Conservation (phyloP, 2,797 vertebrate species). For the Phrynocephalus forsythii region DNA sequence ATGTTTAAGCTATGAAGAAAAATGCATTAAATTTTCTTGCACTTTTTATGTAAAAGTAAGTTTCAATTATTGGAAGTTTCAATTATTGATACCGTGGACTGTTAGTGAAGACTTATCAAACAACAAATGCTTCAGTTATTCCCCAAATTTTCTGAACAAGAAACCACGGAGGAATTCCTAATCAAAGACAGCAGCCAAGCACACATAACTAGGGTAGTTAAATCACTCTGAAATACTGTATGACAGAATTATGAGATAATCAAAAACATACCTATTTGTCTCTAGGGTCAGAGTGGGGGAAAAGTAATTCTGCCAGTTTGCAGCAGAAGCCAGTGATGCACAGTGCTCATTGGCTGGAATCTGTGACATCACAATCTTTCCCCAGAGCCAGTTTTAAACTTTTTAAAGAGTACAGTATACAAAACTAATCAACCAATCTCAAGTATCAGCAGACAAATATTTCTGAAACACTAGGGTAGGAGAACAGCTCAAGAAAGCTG, state of each 20-base stretch:
- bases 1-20: neutral
- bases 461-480: neutral
- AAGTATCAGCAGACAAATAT: neutral
- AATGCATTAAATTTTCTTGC: neutral
- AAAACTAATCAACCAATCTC: neutral
- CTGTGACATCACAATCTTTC: conserved; percentile 25
- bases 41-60: neutral
- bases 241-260: neutral
- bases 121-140: neutral
- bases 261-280: conserved; percentile 4
- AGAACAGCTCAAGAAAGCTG: neutral
- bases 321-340: neutral
- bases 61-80: neutral
- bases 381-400: neutral
- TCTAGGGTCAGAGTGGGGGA: neutral
- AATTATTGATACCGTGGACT: neutral
- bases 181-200: neutral
- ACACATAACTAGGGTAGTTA: neutral
- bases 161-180: conserved; percentile 1
- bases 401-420: conserved; percentile 7
- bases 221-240: neutral
- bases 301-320: conserved; percentile 11
- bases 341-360: conserved; percentile 4
- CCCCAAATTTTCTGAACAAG: neutral
- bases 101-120: neutral